Conservation (phyloP, 2,797 vertebrate genomes). For the Tragopan temminckii region DNA sequence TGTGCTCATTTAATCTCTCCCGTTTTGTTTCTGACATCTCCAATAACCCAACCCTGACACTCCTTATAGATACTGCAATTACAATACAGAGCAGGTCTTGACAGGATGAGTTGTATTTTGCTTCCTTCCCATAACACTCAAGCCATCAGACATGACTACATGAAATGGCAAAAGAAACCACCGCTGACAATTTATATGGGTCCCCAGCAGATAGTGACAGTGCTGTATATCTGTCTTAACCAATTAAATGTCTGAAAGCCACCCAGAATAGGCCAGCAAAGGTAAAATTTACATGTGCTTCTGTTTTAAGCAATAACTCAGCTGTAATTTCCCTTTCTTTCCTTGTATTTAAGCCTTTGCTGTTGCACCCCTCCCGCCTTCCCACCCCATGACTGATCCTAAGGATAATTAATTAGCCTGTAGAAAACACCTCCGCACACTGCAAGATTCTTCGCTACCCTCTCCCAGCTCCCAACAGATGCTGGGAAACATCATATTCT, state of each 20-base stretch:
- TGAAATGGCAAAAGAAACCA: conserved; percentile 47
- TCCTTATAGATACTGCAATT: conserved; percentile 46
- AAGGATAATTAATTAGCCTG: neutral
- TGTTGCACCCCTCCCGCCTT: neutral
- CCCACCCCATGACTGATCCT: neutral
- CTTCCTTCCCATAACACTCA: neutral
- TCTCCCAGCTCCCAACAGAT: neutral
- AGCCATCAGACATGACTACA: neutral
- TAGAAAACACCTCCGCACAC: neutral
- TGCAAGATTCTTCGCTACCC: neutral
- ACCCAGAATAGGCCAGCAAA: neutral
- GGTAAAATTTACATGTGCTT: conserved; percentile 18
- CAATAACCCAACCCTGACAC: conserved; percentile 45
- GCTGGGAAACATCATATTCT: neutral
- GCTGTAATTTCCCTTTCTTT: neutral
- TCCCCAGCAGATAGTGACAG: conserved; percentile 1
- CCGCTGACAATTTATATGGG: neutral
- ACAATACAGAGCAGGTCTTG: conserved; percentile 27
- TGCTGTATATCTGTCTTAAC: conserved; percentile 34
- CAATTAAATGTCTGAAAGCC: conserved; percentile 3
- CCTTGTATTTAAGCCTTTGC: neutral
- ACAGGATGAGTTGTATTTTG: conserved; percentile 38
- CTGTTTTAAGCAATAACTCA: neutral
- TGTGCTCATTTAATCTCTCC: conserved; percentile 49
- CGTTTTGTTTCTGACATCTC: conserved; percentile 69